phyloP scores from a whole-genome alignment of 2,113 vertebrate species.

The Lampris megalopsis region DNA sequence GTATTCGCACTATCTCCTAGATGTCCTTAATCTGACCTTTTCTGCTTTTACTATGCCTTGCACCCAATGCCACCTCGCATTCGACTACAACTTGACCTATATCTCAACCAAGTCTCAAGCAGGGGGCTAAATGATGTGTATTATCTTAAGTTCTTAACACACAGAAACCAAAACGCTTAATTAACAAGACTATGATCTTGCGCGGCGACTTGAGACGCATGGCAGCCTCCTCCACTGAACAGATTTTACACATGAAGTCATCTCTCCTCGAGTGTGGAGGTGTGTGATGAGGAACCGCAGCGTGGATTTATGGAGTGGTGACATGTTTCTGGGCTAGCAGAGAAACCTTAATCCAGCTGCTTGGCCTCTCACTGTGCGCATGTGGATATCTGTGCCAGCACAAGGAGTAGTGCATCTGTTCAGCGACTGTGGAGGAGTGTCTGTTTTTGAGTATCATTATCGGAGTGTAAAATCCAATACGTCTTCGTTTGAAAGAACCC shows the following conservation, averaged over 20 bases:
- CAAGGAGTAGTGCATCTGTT: neutral
- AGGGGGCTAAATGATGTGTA: too few species aligned
- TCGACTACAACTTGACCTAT: too few species aligned
- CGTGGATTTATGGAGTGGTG: slow-evolving; percentile 39
- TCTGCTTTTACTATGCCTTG: too few species aligned
- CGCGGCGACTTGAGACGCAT: neutral
- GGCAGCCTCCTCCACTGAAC: slow-evolving; percentile 8
- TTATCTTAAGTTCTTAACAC: too few species aligned
- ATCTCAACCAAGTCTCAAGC: too few species aligned
- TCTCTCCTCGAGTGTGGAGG: slow-evolving; percentile 31
- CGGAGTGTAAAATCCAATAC: neutral
- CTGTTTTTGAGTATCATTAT: neutral
- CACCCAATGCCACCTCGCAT: too few species aligned
- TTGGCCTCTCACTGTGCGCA: slow-evolving; percentile 15
- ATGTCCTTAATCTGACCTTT: too few species aligned
- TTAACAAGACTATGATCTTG: neutral
- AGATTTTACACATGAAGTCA: slow-evolving; percentile 14
- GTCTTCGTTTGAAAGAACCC: neutral
- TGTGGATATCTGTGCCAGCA: neutral
- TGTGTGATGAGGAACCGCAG: slow-evolving; percentile 34
- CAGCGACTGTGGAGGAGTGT: neutral
- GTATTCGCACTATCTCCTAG: too few species aligned
- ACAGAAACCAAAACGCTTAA: too few species aligned
- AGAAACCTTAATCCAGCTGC: slow-evolving; percentile 41
- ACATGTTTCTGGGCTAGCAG: slow-evolving; percentile 34